Conservation (phyloP, 2,888 invertebrate genomes). For the Calameuta idolon region DNA sequence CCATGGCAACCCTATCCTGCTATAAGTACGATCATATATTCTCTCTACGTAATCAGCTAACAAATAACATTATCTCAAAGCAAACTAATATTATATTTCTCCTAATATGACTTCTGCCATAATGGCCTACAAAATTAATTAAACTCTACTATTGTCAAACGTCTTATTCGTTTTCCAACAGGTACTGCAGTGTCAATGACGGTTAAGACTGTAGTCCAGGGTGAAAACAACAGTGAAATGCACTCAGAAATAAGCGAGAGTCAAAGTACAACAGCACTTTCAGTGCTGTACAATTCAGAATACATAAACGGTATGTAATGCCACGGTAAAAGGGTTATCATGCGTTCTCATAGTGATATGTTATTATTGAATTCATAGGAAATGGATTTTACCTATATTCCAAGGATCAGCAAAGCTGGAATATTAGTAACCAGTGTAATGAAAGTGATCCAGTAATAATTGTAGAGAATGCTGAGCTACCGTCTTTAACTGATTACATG, state of each 20-base stretch:
- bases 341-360: neutral
- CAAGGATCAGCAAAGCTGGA: conserved; percentile 69
- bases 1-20: conserved; percentile 83
- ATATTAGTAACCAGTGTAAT: conserved; percentile 66
- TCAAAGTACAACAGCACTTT: conserved; percentile 75
- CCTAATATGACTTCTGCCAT: neutral
- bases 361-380: conserved; percentile 63
- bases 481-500: conserved; percentile 42
- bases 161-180: neutral
- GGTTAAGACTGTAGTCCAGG: conserved; percentile 5
- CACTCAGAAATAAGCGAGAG: conserved; percentile 51
- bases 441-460: conserved; percentile 27
- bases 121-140: neutral
- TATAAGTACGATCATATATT: conserved; percentile 55
- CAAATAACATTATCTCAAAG: neutral
- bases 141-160: neutral
- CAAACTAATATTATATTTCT: neutral
- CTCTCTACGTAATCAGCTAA: neutral
- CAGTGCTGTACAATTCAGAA: conserved; percentile 79
- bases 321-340: neutral
- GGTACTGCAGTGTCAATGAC: conserved; percentile 33
- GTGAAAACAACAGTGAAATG: conserved; percentile 23
- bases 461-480: conserved; percentile 24
- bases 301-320: conserved; percentile 74
- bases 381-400: conserved; percentile 85